phyloP scores from a whole-genome alignment of 2,888 invertebrate genomes.

The Tiliacea citrago region DNA sequence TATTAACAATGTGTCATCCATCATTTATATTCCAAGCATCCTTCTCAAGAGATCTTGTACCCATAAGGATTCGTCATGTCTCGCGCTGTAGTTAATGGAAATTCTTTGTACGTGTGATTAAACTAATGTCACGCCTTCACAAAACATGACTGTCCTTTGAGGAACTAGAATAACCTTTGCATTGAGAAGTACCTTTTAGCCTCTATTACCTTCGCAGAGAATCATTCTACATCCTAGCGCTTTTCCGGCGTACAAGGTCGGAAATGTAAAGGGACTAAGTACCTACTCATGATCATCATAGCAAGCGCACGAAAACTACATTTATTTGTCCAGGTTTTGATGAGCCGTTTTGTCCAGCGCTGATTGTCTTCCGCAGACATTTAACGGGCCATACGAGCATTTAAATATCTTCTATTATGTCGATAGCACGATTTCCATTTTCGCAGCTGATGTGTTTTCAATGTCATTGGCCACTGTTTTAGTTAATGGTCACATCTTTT shows the following conservation, averaged over 20 bases:
- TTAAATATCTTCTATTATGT: background rate
- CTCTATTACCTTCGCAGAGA: constrained; percentile 39
- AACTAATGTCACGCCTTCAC: constrained; percentile 55
- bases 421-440: constrained; percentile 29
- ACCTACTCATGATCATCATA: constrained; percentile 15
- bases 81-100: constrained; percentile 51
- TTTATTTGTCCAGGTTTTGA: constrained; percentile 5
- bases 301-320: constrained; percentile 24
- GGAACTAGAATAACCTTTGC: constrained; percentile 52
- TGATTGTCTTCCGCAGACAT: constrained; percentile 6
- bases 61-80: constrained; percentile 69
- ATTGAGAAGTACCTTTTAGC: constrained; percentile 50
- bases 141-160: constrained; percentile 54
- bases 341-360: constrained; percentile 7
- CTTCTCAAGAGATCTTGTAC: constrained; percentile 62
- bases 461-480: background rate
- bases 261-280: constrained; percentile 9
- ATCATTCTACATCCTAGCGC: constrained; percentile 37
- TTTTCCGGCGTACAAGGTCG: constrained; percentile 50
- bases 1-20: constrained; percentile 54
- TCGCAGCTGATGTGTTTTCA: background rate
- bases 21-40: constrained; percentile 71
- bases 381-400: background rate
- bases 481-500: background rate
- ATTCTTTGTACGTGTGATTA: constrained; percentile 58